Percentiles rank a stretch among this genome's conserved stretches.
Evolutionary conservation across 2,797 vertebrate species (phyloP).

Genomic region (Acipenser ruthenus): DNA sequence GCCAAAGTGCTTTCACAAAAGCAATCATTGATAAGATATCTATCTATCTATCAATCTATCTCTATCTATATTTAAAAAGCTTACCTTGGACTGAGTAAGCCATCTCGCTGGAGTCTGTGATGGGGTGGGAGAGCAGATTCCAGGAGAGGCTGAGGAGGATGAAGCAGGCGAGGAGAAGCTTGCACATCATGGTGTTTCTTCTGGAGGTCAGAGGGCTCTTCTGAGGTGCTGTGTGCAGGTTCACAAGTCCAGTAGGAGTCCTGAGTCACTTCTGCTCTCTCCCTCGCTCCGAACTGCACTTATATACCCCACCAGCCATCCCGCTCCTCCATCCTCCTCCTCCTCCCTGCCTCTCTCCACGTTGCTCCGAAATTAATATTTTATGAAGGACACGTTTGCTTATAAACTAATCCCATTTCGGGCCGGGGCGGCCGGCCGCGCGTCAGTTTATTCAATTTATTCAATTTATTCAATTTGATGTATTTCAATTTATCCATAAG

Average conservation of each 20-base stretch:
- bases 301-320: constrained; percentile 14
- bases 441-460: constrained; percentile 47
- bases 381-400: constrained; percentile 25
- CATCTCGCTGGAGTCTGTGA: constrained; percentile 58
- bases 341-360: too few species aligned
- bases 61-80: constrained; percentile 21
- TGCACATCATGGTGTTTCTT: constrained; percentile 44
- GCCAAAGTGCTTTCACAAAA: too few species aligned
- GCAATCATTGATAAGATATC: neutral
- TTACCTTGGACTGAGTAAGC: constrained; percentile 55
- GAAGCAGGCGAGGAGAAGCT: constrained; percentile 50
- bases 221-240: too few species aligned
- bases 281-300: constrained; percentile 14
- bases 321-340: constrained; percentile 6
- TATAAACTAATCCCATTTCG: constrained; percentile 31
- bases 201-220: constrained; percentile 10
- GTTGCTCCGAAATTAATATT: neutral
- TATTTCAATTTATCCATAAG: constrained; percentile 52
- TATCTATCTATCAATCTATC: neutral
- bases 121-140: constrained; percentile 53
- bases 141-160: constrained; percentile 50
- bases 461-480: constrained; percentile 23
- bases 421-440: constrained; percentile 18
- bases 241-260: too few species aligned
- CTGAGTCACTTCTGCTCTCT: constrained; percentile 14